These are phyloP conservation scores for Passerina amoena DNA, from an alignment of 2,113 vertebrate genomes.

Conservation along the genomic window DNA sequence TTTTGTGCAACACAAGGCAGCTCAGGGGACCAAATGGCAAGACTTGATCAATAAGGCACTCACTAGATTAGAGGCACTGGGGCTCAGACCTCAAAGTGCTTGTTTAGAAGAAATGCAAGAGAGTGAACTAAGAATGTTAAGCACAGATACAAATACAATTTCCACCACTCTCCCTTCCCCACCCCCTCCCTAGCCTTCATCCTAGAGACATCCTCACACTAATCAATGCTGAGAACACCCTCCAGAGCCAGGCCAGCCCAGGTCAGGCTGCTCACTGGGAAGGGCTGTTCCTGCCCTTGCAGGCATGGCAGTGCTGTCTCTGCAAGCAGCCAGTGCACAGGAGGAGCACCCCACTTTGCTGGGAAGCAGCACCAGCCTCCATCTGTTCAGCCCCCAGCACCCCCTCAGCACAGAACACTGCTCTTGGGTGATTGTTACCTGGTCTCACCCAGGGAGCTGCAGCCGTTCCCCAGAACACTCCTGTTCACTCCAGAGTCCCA, in stretches of 20 bases:
- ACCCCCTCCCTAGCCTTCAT: not conserved
- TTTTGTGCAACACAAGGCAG: not conserved
- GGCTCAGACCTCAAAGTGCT: not conserved
- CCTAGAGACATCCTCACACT: not conserved
- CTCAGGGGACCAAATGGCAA: constrained; percentile 23
- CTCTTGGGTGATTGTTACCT: not conserved
- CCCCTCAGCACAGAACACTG: fast-evolving
- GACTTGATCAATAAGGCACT: constrained; percentile 29
- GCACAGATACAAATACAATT: not conserved
- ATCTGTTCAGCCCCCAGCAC: not conserved
- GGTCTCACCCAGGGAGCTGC: not conserved
- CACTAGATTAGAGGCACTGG: not conserved
- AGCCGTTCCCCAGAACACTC: fast-evolving
- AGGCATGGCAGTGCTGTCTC: fast-evolving
- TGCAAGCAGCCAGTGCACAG: fast-evolving
- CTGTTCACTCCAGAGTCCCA: not conserved
- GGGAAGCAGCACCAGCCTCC: not conserved
- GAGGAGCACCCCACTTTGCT: fast-evolving
- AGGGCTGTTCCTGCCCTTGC: not conserved
- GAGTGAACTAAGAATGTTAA: not conserved
- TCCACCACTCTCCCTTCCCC: not conserved
- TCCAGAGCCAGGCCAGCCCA: not conserved
- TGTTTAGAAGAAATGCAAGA: not conserved
- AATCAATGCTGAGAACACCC: not conserved
- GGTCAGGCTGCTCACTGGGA: not conserved